Evolutionary conservation across 2,888 invertebrate genomes (phyloP), one percentile per base, ranked within the genome.

Genomic region (Macaria liturata): DNA sequence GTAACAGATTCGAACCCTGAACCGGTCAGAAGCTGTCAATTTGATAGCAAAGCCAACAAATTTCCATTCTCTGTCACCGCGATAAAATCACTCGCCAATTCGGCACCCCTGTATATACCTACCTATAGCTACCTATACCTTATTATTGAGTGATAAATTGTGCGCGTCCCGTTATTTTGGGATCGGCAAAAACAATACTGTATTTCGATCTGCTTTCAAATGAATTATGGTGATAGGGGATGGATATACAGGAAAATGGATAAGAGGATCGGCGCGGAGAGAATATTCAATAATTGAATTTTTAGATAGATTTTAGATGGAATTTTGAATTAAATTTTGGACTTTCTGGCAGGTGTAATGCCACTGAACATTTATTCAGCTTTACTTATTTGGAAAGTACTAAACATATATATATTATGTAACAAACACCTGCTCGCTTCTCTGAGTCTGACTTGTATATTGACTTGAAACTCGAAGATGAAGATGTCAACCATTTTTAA

Each of bases 1-100:
- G 77, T 78, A 81, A 83, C 87, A 81, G 82, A 80, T 83, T 83
- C 86, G 76, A 71, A 70, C 68, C 69, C 71, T 71, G 64, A 71
- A 69, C 71, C 80, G 80, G 82, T 80, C 83, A 80, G 82, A 79
- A 83, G 79, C 83, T 84, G 85, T 86, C 87, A 85, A 87, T 85
- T 86, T 85, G 78, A 81, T 84, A 81, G 72, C 74, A 78, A 78
- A 80, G 76, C 82, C 81, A 79, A 76, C 80, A 77, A 79, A 78
- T 80, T 78, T 76, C 76, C 77, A 78, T 72, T 78, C 69, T 71
- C 69, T 76, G 78, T 77, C 78, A 76, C 70, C 77, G 72, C 76
- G 73, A 78, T 80, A 74, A 80, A 82, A 82, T 83, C 78, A 81
- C 74, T 76, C 69, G 74, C 73, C 69, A 71, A 76, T 78, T 72